Evolutionary conservation across 2,797 vertebrate species (phyloP).

Genomic region (Acanthiza pusilla): DNA sequence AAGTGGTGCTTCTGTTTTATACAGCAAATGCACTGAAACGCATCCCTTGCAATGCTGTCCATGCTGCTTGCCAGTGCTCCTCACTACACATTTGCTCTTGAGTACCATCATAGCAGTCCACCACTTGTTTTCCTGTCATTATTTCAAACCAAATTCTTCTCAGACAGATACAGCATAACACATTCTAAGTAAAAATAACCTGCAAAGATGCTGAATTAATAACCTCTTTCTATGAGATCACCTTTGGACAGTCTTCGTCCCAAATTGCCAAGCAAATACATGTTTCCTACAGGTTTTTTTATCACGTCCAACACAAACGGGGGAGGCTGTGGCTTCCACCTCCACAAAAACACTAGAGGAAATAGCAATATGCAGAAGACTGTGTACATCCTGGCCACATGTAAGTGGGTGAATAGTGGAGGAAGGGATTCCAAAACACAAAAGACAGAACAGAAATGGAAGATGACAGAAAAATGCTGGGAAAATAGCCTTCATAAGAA

Average conservation of each 20-base stretch:
- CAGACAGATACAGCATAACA: not conserved
- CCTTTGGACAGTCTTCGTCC: not conserved
- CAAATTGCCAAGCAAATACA: rapidly evolving
- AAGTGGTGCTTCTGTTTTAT: not conserved
- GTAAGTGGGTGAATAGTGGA: not conserved
- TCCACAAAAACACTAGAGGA: not conserved
- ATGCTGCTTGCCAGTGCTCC: not conserved
- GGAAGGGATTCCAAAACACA: not conserved
- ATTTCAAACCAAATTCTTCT: not conserved
- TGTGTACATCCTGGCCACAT: rapidly evolving
- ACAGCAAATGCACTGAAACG: not conserved
- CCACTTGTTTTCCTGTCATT: not conserved
- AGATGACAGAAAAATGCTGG: not conserved
- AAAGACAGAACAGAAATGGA: not conserved
- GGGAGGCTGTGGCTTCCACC: not conserved
- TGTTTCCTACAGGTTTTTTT: not conserved
- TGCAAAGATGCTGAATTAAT: not conserved
- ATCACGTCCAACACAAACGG: not conserved
- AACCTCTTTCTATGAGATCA: not conserved
- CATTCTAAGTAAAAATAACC: not conserved
- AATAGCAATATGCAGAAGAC: not conserved
- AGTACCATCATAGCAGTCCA: not conserved
- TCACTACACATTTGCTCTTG: rapidly evolving
- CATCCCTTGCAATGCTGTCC: not conserved
- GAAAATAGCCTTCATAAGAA: not conserved